Evolutionary conservation across 1,140 invertebrate species (phyloP).

Genomic region (Eupeodes corollae): DNA sequence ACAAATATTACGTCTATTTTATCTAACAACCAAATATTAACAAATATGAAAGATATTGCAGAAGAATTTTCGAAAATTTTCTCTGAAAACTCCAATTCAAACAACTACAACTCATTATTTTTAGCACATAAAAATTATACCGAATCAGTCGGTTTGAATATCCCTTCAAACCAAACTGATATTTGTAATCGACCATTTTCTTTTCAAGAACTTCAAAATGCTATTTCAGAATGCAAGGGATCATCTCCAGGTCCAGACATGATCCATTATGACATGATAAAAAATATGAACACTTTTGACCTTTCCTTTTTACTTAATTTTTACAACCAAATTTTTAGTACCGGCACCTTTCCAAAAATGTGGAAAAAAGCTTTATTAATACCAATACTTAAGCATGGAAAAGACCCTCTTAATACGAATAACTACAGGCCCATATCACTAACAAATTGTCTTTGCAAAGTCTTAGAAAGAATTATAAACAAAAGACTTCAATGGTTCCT

Average conservation of each 20-base stretch:
- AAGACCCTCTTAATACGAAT: constrained; percentile 1
- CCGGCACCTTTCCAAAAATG: constrained; percentile 8
- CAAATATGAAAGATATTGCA: neutral
- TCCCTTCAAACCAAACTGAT: neutral
- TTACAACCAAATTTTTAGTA: constrained; percentile 12
- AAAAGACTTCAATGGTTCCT: constrained; percentile 10
- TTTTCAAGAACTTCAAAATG: neutral
- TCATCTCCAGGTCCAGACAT: constrained; percentile 10
- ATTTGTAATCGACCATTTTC: neutral
- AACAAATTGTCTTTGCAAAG: constrained; percentile 10
- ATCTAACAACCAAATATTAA: neutral
- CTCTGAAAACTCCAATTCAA: neutral
- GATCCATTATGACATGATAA: constrained; percentile 7
- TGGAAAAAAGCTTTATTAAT: constrained; percentile 10
- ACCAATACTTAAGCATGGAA: constrained; percentile 16
- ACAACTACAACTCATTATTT: neutral
- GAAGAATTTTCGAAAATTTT: neutral
- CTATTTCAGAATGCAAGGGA: neutral
- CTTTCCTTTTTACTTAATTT: constrained; percentile 4
- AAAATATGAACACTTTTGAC: constrained; percentile 2
- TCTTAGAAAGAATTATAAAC: constrained; percentile 16
- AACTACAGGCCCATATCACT: constrained; percentile 20
- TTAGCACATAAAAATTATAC: neutral
- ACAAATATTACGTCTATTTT: neutral
- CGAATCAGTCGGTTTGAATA: neutral